Evolutionary conservation across 2,888 invertebrate species (phyloP), one percentile per base, ranked within the genome.

Genomic region (Orchestes rusci): DNA sequence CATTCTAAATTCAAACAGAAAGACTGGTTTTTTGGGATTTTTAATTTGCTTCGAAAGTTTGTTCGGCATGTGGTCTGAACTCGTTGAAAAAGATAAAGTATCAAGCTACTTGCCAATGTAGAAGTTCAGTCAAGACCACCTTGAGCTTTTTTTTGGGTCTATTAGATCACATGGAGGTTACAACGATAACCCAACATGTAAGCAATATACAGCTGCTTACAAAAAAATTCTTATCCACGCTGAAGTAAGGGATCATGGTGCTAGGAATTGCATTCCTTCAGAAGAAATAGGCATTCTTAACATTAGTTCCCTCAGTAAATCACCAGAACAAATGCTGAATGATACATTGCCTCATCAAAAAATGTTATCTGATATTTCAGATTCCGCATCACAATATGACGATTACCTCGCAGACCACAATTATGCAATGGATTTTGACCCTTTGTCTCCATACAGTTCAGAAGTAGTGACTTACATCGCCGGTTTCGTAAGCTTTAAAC

Each of bases 91-190:
- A 5, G 31, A 36, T 12, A 18, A n/a, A n/a, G n/a, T 19, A 10
- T 37, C 39, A 18, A 15, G 39, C 15, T 44, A 33, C 31, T 34
- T 44, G 16, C 39, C 34, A 23, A 39, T 28, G 10, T 44, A 39
- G 15, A 44, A 39, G 23, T 29, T 39, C 4, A 39, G 44, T 10
- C 50, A 52, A 33, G 55, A 53, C 28, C 44, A 49, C 19, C 18
- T 55, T 10, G 55, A 53, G 35, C 50, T 45, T 18, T 53, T 55
- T 39, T 55, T 51, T 32, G 35, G 42, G 17, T 49, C 46, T 7
- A 39, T 55, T 17, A 32, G 52, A 3, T 36, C 39, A 13, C 31
- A 50, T 16, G 46, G 53, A n/a, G 52, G 54, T 3, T 51, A 39
- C 33, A 42, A 39, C 18, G 48, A 52, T 33, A 55, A 55, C 16